Evolutionary conservation across 2,888 invertebrate genomes (phyloP).

Genomic region (Cosmopolites sordidus): DNA sequence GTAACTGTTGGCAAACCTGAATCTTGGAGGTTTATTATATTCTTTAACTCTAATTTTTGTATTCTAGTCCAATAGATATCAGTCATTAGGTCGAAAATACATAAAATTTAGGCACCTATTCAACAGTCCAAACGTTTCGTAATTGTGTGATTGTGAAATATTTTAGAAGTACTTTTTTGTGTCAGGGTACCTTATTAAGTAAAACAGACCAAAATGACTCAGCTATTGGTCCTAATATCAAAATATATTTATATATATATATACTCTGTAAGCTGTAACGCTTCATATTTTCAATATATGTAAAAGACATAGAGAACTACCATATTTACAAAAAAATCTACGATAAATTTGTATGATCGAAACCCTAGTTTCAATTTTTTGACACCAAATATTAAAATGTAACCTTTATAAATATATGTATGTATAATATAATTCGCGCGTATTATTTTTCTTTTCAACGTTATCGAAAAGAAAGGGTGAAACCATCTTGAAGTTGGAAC

Average conservation of each 20-base stretch:
- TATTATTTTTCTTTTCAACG: no score
- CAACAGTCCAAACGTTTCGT: conserved; percentile 34
- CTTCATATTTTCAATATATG: conserved; percentile 1
- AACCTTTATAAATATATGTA: no score
- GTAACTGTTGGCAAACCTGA: neutral
- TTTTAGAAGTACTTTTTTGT: conserved; percentile 24
- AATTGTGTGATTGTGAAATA: conserved; percentile 28
- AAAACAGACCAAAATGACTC: conserved; percentile 34
- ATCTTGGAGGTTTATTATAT: conserved; percentile 2
- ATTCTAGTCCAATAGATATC: conserved; percentile 29
- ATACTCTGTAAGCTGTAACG: neutral
- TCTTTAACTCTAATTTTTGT: conserved; percentile 9
- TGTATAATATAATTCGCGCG: no score
- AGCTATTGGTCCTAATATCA: conserved; percentile 34
- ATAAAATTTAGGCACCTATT: conserved; percentile 34
- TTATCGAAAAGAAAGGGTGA: no score
- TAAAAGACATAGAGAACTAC: conserved; percentile 12
- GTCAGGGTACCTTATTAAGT: conserved; percentile 22
- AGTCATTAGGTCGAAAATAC: conserved; percentile 32
- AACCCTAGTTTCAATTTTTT: no score
- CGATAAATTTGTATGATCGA: conserved; percentile 2
- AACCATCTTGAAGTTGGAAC: no score
- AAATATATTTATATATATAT: conserved; percentile 24
- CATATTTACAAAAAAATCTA: neutral
- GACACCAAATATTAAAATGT: no score